Conservation (phyloP, 64 coral and sea anemone species). For the Dendronephthya gigantea region DNA sequence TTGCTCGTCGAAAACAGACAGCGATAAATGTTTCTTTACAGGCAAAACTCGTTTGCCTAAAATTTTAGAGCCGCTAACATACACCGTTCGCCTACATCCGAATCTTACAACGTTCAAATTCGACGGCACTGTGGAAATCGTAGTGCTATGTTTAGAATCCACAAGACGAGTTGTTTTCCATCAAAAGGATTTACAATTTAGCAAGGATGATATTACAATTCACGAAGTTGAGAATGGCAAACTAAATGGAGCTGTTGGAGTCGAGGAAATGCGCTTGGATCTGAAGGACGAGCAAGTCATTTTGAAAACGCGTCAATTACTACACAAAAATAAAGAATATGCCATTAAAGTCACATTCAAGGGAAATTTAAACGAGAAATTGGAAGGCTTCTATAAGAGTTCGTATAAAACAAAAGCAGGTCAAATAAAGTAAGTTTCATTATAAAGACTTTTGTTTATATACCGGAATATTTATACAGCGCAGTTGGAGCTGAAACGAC, state of each 20-base stretch:
- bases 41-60: neutral
- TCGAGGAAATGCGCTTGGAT: neutral
- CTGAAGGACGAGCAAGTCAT: conserved; percentile 70
- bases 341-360: conserved; percentile 59
- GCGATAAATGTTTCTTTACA: neutral
- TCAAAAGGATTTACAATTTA: neutral
- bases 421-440: neutral
- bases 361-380: conserved; percentile 59
- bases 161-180: conserved; percentile 7
- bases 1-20: neutral
- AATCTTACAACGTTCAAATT: neutral
- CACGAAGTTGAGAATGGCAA: neutral
- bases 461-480: too few relatives aligned
- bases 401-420: conserved; percentile 79
- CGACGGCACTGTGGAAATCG: neutral
- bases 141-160: neutral
- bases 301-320: conserved; percentile 38
- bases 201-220: neutral
- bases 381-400: conserved; percentile 95
- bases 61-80: neutral
- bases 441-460: neutral
- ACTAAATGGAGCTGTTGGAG: neutral
- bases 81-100: neutral
- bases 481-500: too few relatives aligned
- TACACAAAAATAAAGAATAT: conserved; percentile 49